Percentiles rank a stretch among this genome's conserved stretches.
These are phyloP conservation scores for Hippocampus comes DNA, from an alignment of 2,113 vertebrate species.

Conservation along the genomic window DNA sequence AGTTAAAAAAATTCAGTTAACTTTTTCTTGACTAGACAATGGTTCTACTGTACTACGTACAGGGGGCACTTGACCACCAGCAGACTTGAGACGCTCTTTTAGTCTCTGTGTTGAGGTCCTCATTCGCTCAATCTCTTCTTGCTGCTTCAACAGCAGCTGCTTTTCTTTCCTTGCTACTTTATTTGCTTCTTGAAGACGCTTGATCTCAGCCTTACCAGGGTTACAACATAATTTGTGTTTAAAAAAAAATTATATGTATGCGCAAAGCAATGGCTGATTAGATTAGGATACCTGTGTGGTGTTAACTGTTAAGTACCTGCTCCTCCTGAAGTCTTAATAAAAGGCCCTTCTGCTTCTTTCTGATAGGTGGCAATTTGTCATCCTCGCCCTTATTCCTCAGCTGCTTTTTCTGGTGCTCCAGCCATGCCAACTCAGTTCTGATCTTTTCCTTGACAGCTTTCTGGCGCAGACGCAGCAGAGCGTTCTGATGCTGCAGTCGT, in stretches of 20 bases:
- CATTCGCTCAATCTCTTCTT: slow-evolving; percentile 93
- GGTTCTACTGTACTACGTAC: slow-evolving; percentile 62
- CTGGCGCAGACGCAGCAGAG: slow-evolving; percentile 87
- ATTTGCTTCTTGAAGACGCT: slow-evolving; percentile 92
- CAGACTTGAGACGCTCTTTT: slow-evolving; percentile 87
- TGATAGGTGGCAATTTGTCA: slow-evolving; percentile 96
- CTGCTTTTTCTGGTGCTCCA: slow-evolving; percentile 92
- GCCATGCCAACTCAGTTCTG: slow-evolving; percentile 90
- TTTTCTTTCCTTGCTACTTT: slow-evolving; percentile 92
- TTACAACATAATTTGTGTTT: not conserved
- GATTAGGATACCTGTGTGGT: not conserved
- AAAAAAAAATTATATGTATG: not conserved
- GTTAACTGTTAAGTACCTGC: slow-evolving; percentile 74
- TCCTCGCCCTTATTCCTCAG: slow-evolving; percentile 97
- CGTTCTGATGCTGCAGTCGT: slow-evolving; percentile 90
- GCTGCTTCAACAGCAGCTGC: slow-evolving; percentile 93
- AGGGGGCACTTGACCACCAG: slow-evolving; percentile 71
- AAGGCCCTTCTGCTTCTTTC: slow-evolving; percentile 90
- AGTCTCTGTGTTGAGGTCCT: slow-evolving; percentile 87
- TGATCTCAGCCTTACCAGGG: slow-evolving; percentile 87
- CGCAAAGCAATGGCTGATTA: not conserved
- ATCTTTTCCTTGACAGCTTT: slow-evolving; percentile 96
- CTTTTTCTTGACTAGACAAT: not conserved
- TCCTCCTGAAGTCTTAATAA: slow-evolving; percentile 91
- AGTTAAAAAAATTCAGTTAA: not conserved